Percentiles rank a stretch among this genome's conserved stretches.
Conservation (phyloP, 1,140 invertebrate genomes). For the Coenobita brevimanus region DNA sequence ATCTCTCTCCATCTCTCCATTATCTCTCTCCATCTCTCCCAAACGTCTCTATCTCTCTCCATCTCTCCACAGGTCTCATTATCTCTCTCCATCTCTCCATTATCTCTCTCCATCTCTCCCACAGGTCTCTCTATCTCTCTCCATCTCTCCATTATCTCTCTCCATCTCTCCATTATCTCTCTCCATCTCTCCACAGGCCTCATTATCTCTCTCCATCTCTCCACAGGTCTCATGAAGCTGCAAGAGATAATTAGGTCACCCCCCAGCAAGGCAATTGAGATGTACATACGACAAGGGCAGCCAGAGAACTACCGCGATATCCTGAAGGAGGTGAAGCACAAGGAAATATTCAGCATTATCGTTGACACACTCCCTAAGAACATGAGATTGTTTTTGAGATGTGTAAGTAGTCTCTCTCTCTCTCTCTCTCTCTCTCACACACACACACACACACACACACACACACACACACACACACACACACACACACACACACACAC, state of each 20-base stretch:
- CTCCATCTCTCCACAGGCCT: neutral
- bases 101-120: neutral
- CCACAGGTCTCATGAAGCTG: slow-evolving; percentile 76
- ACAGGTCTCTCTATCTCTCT: too few species aligned
- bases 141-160: neutral
- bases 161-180: neutral
- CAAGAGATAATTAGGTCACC: slow-evolving; percentile 74
- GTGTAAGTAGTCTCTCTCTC: slow-evolving; percentile 40
- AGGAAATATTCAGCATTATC: slow-evolving; percentile 73
- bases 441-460: too few species aligned
- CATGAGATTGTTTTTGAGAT: slow-evolving; percentile 72
- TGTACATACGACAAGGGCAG: slow-evolving; percentile 72
- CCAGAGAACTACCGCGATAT: slow-evolving; percentile 72
- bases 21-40: too few species aligned
- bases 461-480: too few species aligned
- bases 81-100: too few species aligned
- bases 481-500: too few species aligned
- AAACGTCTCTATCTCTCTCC: too few species aligned
- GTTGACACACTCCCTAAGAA: slow-evolving; percentile 72
- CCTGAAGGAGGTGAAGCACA: slow-evolving; percentile 72
- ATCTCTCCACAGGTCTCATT: too few species aligned
- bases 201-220: neutral
- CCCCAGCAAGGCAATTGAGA: slow-evolving; percentile 71
- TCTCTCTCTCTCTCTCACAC: neutral
- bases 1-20: neutral